Conservation (phyloP, 1,140 invertebrate genomes). For the Anoplophora glabripennis region DNA sequence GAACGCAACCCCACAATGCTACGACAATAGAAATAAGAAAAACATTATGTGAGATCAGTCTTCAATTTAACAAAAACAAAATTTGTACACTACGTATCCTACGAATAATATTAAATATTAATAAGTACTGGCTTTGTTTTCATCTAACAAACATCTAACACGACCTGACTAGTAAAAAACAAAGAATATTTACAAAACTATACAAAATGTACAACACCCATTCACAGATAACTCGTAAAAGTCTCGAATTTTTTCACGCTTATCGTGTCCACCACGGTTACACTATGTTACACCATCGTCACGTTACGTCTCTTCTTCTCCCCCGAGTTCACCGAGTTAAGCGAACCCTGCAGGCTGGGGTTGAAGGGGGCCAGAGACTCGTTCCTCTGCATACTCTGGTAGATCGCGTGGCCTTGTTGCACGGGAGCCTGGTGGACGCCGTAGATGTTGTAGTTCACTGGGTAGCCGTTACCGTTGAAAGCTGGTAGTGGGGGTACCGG, state of each 20-base stretch:
- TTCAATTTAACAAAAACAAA: too few relatives aligned
- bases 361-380: slow-evolving; percentile 51
- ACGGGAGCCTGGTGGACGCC: slow-evolving; percentile 45
- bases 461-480: slow-evolving; percentile 42
- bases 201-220: slow-evolving; percentile 10
- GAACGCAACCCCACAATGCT: too few relatives aligned
- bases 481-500: slow-evolving; percentile 48
- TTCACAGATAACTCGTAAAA: slow-evolving; percentile 33
- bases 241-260: slow-evolving; percentile 34
- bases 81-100: too few relatives aligned
- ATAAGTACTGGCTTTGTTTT: too few relatives aligned
- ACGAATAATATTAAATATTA: too few relatives aligned
- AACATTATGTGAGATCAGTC: too few relatives aligned
- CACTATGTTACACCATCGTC: slow-evolving; percentile 56
- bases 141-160: too few relatives aligned
- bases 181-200: slow-evolving; percentile 6
- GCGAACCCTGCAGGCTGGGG: slow-evolving; percentile 54
- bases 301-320: slow-evolving; percentile 57
- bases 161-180: too few relatives aligned
- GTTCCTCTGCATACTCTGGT: slow-evolving; percentile 48
- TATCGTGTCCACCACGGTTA: slow-evolving; percentile 35
- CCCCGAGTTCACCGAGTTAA: slow-evolving; percentile 56
- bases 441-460: slow-evolving; percentile 48
- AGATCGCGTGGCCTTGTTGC: slow-evolving; percentile 38
- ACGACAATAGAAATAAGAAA: too few relatives aligned